Percentiles rank a stretch among this genome's conserved stretches.
Conservation (phyloP, 2,797 vertebrate genomes). For the Acanthurus lineatus region DNA sequence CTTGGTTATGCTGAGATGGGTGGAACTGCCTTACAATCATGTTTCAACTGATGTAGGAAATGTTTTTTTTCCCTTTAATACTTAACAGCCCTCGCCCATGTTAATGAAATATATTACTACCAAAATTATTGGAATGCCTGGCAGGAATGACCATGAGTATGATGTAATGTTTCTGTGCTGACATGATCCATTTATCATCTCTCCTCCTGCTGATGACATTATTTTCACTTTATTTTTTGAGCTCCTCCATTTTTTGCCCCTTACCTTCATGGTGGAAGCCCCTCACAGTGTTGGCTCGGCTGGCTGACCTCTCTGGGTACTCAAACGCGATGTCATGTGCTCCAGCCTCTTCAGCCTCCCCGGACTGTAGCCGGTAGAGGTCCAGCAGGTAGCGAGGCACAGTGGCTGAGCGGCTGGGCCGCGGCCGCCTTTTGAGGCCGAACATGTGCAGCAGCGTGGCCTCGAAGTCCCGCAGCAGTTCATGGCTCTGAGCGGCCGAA, state of each 20-base stretch:
- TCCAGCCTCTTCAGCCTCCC: conserved; percentile 91
- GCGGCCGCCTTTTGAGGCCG: conserved; percentile 94
- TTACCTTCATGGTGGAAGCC: conserved; percentile 99
- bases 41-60: conserved; percentile 73
- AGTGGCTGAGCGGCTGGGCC: conserved; percentile 91
- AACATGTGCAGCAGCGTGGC: conserved; percentile 99
- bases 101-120: conserved; percentile 59
- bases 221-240: neutral
- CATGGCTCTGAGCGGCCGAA: conserved; percentile 96
- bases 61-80: conserved; percentile 54
- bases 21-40: conserved; percentile 74
- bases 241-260: neutral
- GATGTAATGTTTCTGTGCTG: conserved; percentile 35
- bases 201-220: neutral
- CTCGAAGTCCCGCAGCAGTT: conserved; percentile 99
- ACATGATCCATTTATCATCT: conserved; percentile 26
- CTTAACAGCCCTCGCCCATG: conserved; percentile 54
- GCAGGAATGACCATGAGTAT: conserved; percentile 16
- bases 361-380: conserved; percentile 96
- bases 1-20: conserved; percentile 79
- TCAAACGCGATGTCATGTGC: conserved; percentile 88
- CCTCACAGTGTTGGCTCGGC: conserved; percentile 98
- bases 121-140: conserved; percentile 49
- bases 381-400: conserved; percentile 97
- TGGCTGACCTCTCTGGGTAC: conserved; percentile 95